A percentile compares a stretch with the other conserved stretches of the same genome.
Conservation (phyloP, 2,888 invertebrate genomes). For the Meteorus colon region DNA sequence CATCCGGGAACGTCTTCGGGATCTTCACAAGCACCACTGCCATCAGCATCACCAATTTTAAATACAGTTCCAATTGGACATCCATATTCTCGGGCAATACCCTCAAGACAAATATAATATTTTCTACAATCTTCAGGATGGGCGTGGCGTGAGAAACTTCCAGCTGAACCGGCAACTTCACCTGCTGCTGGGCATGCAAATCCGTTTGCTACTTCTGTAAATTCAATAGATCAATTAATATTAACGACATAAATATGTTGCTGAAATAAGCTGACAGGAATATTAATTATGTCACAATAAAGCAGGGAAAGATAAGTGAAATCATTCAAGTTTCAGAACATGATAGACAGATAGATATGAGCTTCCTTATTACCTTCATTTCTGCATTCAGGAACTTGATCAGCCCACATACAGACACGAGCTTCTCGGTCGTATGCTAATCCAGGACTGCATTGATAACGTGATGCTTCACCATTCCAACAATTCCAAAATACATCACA, state of each 20-base stretch:
- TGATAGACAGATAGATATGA: neutral
- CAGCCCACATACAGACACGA: conserved; percentile 97
- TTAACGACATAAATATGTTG: neutral
- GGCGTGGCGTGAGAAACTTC: conserved; percentile 95
- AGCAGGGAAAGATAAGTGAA: neutral
- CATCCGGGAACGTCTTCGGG: conserved; percentile 97
- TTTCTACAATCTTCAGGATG: conserved; percentile 96
- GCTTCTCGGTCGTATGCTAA: conserved; percentile 95
- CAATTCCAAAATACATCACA: conserved; percentile 98
- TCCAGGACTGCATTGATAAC: conserved; percentile 96
- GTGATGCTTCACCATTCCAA: conserved; percentile 95
- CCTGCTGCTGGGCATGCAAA: conserved; percentile 90
- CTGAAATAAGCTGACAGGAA: neutral
- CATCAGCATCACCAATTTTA: conserved; percentile 93
- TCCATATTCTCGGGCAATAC: conserved; percentile 93
- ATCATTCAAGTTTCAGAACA: neutral
- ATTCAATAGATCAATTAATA: conserved; percentile 24
- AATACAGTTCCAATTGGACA: conserved; percentile 97
- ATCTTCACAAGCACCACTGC: conserved; percentile 94
- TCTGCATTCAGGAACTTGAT: conserved; percentile 94
- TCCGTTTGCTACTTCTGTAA: conserved; percentile 91
- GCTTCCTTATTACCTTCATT: conserved; percentile 82
- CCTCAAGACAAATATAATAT: conserved; percentile 95
- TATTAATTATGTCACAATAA: neutral
- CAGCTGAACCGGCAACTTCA: conserved; percentile 84